Evolutionary conservation across 2,888 invertebrate genomes (phyloP), one percentile per base, ranked within the genome.

Genomic region (Cremastinae sp.): DNA sequence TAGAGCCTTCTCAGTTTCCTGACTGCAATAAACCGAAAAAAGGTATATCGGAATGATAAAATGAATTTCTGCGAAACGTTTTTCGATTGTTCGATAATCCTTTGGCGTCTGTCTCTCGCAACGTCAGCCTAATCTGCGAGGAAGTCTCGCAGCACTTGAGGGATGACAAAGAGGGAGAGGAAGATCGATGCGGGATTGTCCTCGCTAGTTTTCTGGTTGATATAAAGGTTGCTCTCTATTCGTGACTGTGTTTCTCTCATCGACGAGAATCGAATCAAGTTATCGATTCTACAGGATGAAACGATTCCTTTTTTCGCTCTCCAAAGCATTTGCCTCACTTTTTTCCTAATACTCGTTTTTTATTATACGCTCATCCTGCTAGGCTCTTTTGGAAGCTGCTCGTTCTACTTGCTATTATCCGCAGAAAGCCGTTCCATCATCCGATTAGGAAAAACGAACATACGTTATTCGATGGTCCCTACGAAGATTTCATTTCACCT

Each of bases 391-490:
- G 78, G 84, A 86, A 86, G 85, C 84, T 84, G 65, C 77, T 80
- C 79, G 81, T 78, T 82, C 78, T 74, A 59, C 43, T 37, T 75
- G 79, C 84, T 84, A 86, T 86, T 86, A 86, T 86, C 85, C 85
- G 78, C 73, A 83, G 81, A 86, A 84, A 85, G 83, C 85, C 81
- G 82, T 80, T 85, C 83, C 83, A 86, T 85, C 83, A 86, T 86
- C 85, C 85, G 86, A 86, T 86, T 86, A 86, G 83, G 83, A 86
- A 83, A 84, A 80, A 81, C 83, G 84, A 84, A 86, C 86, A 84
- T 85, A 85, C 82, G 84, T 85, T 85, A 85, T 82, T 82, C 84
- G 82, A 70, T 74, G 45, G 64, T 71, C 72, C 51, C 66, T 59
- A 64, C 70, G 59, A 71, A 78, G 69, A 74, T 70, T 37, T 66